Evolutionary conservation across 1,140 invertebrate species (phyloP).

Genomic region (Panagrolaimus sp.): DNA sequence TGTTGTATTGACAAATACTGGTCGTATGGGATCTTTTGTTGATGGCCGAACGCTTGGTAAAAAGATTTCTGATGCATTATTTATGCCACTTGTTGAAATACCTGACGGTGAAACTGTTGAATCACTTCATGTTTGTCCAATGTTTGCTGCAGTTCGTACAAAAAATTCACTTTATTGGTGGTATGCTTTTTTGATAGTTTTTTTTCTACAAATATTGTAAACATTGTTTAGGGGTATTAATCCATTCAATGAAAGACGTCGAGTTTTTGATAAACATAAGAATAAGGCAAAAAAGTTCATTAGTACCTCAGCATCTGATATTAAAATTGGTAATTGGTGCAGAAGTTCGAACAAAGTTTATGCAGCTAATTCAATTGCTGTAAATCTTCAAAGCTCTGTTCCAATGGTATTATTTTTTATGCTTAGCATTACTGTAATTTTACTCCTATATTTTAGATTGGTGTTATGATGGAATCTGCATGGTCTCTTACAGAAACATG

Average conservation of each 20-base stretch:
- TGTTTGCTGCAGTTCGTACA: constrained; percentile 80
- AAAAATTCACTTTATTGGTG: constrained; percentile 95
- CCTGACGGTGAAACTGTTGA: constrained; percentile 66
- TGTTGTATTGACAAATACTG: constrained; percentile 18
- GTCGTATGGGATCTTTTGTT: constrained; percentile 41
- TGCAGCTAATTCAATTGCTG: constrained; percentile 80
- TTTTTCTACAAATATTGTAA: too few species aligned
- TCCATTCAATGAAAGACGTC: constrained; percentile 85
- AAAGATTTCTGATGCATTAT: constrained; percentile 69
- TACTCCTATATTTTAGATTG: constrained; percentile 79
- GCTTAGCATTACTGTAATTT: too few species aligned
- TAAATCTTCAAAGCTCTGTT: constrained; percentile 59
- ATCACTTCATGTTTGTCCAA: constrained; percentile 80
- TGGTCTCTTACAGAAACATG: constrained; percentile 90
- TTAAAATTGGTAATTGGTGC: constrained; percentile 62
- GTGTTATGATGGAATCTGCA: constrained; percentile 82
- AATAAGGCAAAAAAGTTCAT: constrained; percentile 80
- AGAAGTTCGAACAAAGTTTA: constrained; percentile 89
- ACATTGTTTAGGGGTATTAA: constrained; percentile 81
- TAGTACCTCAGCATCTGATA: constrained; percentile 58
- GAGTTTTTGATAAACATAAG: constrained; percentile 87
- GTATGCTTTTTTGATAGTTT: constrained; percentile 70
- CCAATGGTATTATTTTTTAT: constrained; percentile 59
- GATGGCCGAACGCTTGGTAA: constrained; percentile 30
- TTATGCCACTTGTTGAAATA: constrained; percentile 70